Evolutionary conservation across 2,113 vertebrate genomes (phyloP).

Genomic region (Chloebia gouldiae): DNA sequence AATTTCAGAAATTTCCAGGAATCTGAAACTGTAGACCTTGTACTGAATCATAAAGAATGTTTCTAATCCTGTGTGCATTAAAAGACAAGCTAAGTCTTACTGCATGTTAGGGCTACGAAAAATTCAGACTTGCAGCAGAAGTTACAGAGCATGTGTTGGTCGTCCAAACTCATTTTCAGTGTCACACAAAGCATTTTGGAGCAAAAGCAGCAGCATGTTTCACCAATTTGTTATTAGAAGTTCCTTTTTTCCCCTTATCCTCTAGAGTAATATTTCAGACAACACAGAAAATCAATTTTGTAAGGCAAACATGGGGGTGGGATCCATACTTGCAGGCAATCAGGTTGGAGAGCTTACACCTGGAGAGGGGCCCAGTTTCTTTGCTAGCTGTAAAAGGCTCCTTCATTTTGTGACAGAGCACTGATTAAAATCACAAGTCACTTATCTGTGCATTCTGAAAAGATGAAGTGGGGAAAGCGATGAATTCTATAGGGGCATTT

Average conservation of each 20-base stretch:
- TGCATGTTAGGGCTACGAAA: background rate
- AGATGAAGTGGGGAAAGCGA: background rate
- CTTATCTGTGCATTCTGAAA: background rate
- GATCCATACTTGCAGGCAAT: background rate
- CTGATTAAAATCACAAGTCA: background rate
- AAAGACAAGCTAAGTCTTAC: background rate
- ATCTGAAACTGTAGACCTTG: background rate
- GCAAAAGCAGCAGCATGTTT: background rate
- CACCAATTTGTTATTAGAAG: background rate
- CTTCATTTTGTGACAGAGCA: background rate
- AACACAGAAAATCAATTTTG: background rate
- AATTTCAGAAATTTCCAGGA: background rate
- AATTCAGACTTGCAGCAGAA: background rate
- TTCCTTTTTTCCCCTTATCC: background rate
- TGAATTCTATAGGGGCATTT: background rate
- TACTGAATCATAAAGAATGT: background rate
- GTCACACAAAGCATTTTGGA: background rate
- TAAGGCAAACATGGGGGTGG: background rate
- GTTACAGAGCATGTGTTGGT: background rate
- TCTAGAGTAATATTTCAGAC: background rate
- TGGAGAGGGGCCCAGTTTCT: background rate
- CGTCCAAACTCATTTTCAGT: background rate
- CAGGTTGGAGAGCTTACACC: background rate
- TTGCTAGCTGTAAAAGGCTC: background rate
- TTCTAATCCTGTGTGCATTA: background rate